phyloP scores from a whole-genome alignment of 2,888 invertebrate genomes.

The Eueremaeus valkanovi region DNA sequence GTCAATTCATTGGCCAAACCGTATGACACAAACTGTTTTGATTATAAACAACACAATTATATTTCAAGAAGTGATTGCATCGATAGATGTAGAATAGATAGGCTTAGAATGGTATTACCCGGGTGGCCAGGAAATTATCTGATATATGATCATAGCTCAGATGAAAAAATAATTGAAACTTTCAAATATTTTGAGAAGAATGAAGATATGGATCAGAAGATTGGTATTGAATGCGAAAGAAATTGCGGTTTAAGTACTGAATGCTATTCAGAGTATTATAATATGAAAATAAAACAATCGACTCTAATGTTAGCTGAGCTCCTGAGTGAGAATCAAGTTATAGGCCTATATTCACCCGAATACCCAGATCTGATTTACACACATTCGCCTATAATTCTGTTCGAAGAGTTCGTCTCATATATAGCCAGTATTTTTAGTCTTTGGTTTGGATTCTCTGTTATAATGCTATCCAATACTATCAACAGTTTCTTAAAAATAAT shows the following conservation, averaged over 20 bases:
- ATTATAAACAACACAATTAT: not conserved
- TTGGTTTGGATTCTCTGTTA: slow-evolving; percentile 8
- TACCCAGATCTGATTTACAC: not conserved
- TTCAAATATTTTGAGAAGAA: not conserved
- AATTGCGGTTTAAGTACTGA: not conserved
- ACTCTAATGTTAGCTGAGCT: no score
- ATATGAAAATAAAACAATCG: no score
- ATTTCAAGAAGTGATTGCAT: not conserved
- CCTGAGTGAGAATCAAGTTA: not conserved
- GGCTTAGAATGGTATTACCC: not conserved
- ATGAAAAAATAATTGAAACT: not conserved
- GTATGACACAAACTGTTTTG: not conserved
- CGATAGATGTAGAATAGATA: not conserved
- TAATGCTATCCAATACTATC: not conserved
- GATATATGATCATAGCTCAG: not conserved
- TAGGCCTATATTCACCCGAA: no score
- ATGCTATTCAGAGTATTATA: not conserved
- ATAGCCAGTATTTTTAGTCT: not conserved
- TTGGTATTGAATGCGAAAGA: not conserved
- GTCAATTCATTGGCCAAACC: not conserved
- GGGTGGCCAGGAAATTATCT: not conserved
- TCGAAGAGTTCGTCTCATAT: not conserved
- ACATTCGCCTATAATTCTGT: not conserved
- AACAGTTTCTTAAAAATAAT: not conserved
- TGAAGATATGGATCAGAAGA: not conserved